Evolutionary conservation across 2,113 vertebrate genomes (phyloP).

Genomic region (Oncorhynchus mykiss): DNA sequence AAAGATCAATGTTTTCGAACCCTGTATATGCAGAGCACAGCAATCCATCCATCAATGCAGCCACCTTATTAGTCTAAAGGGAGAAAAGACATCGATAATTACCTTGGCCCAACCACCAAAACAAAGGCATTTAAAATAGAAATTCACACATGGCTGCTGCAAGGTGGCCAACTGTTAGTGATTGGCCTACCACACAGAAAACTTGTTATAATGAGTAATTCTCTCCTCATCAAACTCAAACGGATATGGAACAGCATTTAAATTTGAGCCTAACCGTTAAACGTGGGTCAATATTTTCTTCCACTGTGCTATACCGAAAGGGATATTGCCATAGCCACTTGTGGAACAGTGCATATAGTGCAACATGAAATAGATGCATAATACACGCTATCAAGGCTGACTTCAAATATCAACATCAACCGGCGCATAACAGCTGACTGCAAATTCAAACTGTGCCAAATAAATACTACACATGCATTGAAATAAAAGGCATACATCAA

Average conservation of each 20-base stretch:
- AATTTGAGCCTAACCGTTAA: too few relatives aligned
- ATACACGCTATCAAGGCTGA: too few relatives aligned
- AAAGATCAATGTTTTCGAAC: constrained; percentile 70
- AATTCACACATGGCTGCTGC: constrained; percentile 39
- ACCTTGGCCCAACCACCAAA: constrained; percentile 50
- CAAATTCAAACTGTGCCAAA: too few relatives aligned
- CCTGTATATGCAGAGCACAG: constrained; percentile 68
- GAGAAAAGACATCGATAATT: constrained; percentile 65
- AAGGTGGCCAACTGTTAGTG: constrained; percentile 32
- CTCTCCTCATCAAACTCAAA: constrained; percentile 23
- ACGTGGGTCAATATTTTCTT: too few relatives aligned
- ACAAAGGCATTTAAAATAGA: constrained; percentile 59
- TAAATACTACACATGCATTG: too few relatives aligned
- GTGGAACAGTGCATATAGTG: too few relatives aligned
- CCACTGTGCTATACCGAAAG: too few relatives aligned
- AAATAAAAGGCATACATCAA: too few relatives aligned
- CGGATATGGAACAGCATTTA: neutral
- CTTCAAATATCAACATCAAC: too few relatives aligned
- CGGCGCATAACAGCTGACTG: too few relatives aligned
- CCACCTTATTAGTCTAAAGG: constrained; percentile 63
- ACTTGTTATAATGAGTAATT: constrained; percentile 43
- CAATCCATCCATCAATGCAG: constrained; percentile 69
- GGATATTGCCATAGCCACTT: too few relatives aligned
- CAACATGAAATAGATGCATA: too few relatives aligned
- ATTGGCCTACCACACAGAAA: constrained; percentile 44